Evolutionary conservation across 2,113 vertebrate genomes (phyloP).

Genomic region (Phaethon lepturus): DNA sequence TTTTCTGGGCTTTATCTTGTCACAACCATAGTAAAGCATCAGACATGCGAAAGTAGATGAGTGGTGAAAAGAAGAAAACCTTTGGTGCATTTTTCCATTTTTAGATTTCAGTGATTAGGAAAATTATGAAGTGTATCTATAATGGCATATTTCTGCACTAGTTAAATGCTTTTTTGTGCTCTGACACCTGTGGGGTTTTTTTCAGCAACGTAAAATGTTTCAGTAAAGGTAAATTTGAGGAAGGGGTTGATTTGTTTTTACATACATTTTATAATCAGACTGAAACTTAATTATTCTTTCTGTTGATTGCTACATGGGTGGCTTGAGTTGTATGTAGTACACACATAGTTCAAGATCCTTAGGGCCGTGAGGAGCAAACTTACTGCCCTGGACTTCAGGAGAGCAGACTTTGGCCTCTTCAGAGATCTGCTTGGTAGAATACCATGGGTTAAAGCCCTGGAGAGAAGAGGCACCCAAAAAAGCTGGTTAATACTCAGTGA

Average conservation of each 20-base stretch:
- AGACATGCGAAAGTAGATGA: background rate
- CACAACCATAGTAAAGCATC: background rate
- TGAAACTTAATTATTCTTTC: background rate
- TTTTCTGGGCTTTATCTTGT: constrained; percentile 46
- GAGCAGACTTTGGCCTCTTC: too few relatives aligned
- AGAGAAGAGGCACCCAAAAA: too few relatives aligned
- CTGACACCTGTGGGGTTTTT: background rate
- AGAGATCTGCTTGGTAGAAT: too few relatives aligned
- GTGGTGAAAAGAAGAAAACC: constrained; percentile 11
- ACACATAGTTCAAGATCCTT: background rate
- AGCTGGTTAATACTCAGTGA: too few relatives aligned
- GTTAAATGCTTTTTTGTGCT: background rate
- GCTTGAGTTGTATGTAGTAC: background rate
- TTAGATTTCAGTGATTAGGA: background rate
- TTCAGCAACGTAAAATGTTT: background rate
- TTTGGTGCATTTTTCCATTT: background rate
- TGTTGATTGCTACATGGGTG: background rate
- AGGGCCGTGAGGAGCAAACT: too few relatives aligned
- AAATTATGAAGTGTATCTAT: background rate
- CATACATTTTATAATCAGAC: background rate
- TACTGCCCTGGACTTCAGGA: too few relatives aligned
- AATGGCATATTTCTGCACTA: background rate
- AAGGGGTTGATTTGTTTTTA: background rate
- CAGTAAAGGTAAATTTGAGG: background rate
- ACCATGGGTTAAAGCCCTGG: too few relatives aligned